Evolutionary conservation across 2,888 invertebrate genomes (phyloP).

Genomic region (Microctonus hyperodae): DNA sequence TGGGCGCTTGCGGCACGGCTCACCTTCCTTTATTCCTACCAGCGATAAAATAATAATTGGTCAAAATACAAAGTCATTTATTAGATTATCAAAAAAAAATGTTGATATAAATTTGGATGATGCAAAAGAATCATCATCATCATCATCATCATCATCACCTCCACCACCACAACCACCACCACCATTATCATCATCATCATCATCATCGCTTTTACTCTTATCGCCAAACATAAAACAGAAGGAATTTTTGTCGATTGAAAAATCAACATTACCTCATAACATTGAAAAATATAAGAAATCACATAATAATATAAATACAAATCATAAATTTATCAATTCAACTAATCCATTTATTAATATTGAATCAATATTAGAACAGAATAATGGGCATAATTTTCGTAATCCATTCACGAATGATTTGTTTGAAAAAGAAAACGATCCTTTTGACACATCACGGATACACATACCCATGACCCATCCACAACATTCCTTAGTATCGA

Average conservation of each 20-base stretch:
- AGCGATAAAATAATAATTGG: constrained; percentile 41
- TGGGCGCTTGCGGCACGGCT: constrained; percentile 59
- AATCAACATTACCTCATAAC: not conserved
- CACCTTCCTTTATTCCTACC: constrained; percentile 52
- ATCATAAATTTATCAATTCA: constrained; percentile 40
- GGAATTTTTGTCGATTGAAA: not conserved
- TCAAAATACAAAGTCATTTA: constrained; percentile 25
- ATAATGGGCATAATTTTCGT: constrained; percentile 1
- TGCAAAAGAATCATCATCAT: constrained; percentile 9
- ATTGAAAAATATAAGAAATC: not conserved
- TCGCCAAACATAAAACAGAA: not conserved
- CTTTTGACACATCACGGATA: constrained; percentile 57
- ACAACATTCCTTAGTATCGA: constrained; percentile 28
- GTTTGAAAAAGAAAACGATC: constrained; percentile 43
- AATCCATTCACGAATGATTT: constrained; percentile 34
- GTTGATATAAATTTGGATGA: not conserved
- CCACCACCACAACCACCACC: too few species aligned
- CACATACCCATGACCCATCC: constrained; percentile 40
- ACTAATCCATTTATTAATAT: constrained; percentile 41
- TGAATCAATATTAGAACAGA: constrained; percentile 27
- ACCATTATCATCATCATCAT: too few species aligned
- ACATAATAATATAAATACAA: not conserved
- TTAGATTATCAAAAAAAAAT: not conserved
- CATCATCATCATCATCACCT: not conserved
- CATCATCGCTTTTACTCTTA: too few species aligned